Base-by-base conservation (phyloP, 2,113 vertebrate genomes). In the Pionites leucogaster region DNA sequence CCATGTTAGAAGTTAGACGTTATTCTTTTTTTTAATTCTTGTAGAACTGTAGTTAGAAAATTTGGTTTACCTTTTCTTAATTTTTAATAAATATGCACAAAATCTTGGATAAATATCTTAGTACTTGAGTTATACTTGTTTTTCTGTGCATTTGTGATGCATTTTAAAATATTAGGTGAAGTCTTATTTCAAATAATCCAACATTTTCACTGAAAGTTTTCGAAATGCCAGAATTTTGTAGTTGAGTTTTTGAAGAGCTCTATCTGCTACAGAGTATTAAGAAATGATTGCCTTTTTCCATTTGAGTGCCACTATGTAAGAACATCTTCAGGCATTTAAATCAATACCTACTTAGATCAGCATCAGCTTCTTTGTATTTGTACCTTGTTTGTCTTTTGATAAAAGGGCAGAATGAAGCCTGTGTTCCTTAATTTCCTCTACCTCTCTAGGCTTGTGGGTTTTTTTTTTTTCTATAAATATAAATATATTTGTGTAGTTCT, bases 391-490 rank as follows among this genome's bases (percentile, higher is more conserved):
- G n/a, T 28, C 41, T 64, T 86, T 89, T 35, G 20, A 60, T 80
- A 65, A 65, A 57, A 41, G 24, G 10, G 10, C 33, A 83, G 19
- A 83, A 47, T 65, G 42, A 89, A 80, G 11, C 19, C 37, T 63
- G 13, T 82, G 25, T 65, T 81, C 22, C 11, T 49, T 67, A 27
- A 62, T 82, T 85, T 70, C 31, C 7, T 82, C 20, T 75, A 11
- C 20, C 4, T 67, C n/a, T 31, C 3, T 42, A 74, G 44, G 24
- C 29, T 62, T 78, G 39, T 50, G 0, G 2, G 4, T 0, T 35
- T 28, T 60, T 83, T 60, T 72, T 62, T 5, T 2, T 4, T 10
- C 52, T 20, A 53, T 49, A 4, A 55, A 4, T 35, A n/a, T 46
- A 46, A 31, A 42, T 41, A 10, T 57, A 35, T 47, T 82, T 65